Percentiles rank a stretch among this genome's conserved stretches.
Evolutionary conservation across 2,797 vertebrate genomes (phyloP).

Genomic region (Clarias pachynema): DNA sequence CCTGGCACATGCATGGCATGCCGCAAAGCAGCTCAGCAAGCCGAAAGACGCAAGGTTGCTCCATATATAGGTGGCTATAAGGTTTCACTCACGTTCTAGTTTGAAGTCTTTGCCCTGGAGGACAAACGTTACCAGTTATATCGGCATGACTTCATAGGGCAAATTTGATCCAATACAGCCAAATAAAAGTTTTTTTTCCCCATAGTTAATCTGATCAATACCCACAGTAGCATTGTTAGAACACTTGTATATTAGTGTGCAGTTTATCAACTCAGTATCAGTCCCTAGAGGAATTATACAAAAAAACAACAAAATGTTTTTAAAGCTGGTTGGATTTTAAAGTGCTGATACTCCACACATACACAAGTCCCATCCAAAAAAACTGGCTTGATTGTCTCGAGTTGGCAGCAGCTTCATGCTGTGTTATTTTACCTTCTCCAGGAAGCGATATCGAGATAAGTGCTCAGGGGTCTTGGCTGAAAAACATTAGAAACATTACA

Average conservation of each 20-base stretch:
- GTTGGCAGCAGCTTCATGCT: constrained; percentile 11
- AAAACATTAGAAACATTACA: neutral
- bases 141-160: constrained; percentile 5
- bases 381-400: neutral
- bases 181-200: no score
- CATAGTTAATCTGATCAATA: neutral
- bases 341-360: neutral
- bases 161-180: neutral
- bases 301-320: neutral
- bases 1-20: constrained; percentile 29
- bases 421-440: constrained; percentile 18
- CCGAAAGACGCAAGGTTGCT: constrained; percentile 22
- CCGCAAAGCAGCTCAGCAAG: constrained; percentile 24
- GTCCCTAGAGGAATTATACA: neutral
- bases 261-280: neutral
- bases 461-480: neutral
- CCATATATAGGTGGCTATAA: constrained; percentile 46
- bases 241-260: neutral
- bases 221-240: neutral
- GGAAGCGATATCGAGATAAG: neutral
- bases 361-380: neutral
- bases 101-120: constrained; percentile 16
- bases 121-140: constrained; percentile 3
- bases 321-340: neutral
- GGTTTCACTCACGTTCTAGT: constrained; percentile 52